Base-by-base conservation (phyloP, 2,797 vertebrate genomes). In the Micrastur ruficollis region DNA sequence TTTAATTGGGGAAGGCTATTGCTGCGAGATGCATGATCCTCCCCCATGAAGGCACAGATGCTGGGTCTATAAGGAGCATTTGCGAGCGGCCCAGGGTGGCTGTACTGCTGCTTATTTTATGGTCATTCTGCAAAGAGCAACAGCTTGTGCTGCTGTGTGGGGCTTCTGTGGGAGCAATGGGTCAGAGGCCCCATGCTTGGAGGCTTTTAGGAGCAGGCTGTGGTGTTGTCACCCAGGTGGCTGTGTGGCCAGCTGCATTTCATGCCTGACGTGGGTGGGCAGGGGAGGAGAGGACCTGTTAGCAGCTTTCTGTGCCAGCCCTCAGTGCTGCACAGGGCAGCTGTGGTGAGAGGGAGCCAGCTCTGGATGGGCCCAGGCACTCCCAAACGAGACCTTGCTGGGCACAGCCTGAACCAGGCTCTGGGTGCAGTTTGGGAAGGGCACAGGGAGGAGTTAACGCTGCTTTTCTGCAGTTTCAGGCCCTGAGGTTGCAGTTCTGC, bases 101-200 rank as follows among this genome's bases (percentile, higher is more conserved):
- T 27, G 5, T 0, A 2, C 11, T 32, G 88, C 88, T 65, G 74
- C 44, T 75, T 26, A 4, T 44, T 59, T 71, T 17, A 9, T 3
- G 70, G 73, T 21, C 38, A 36, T 25, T 26, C 31, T 40, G 61
- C 40, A 31, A 56, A 25, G 22, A 79, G 85, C 79, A 84, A 40
- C 62, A 75, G 71, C 73, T 38, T 9, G 27, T 62, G 65, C 84
- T 68, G 81, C 87, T 47, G 52, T 16, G 46, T 23, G 70, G 46
- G 55, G n/a, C 9, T 52, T 14, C 34, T 22, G 9, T 3, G 21
- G n/a, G 53, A 72, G 34, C 27, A 18, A 8, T 0, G 31, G 13
- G 12, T 36, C 3, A 1, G 26, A 93, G 47, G 26, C 17, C 27
- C 25, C 26, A 21, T 0, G 1, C 67, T 11, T 8, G 26, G 19